Evolutionary conservation across 2,888 invertebrate species (phyloP), one percentile per base, ranked within the genome.

Genomic region (Hypsopygia costalis): DNA sequence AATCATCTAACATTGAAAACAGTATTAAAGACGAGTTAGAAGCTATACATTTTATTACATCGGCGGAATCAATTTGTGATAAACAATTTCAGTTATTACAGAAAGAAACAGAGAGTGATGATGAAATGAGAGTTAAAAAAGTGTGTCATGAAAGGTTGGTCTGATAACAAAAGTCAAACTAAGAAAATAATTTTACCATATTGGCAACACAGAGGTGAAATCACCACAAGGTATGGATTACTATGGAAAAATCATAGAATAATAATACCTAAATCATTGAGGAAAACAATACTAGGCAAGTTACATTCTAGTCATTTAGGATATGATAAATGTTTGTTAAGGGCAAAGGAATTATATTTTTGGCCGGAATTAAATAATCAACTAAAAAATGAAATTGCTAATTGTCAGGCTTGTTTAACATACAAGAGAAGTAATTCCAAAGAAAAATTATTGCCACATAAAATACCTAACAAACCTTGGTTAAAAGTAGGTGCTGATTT

Each of bases 271-370:
- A 44, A 41, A 33, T 29, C 27, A 9, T 32, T 50, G 36, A 41
- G 47, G 1, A 12, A 29, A 1, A 46, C 46, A 7, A 55, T 52
- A 47, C 34, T 55, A 25, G 33, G 41, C n/a, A 47, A 41, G 20
- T n/a, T n/a, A n/a, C n/a, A n/a, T n/a, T n/a, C n/a, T n/a, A 36
- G 45, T 16, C 54, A 54, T 34, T 12, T 41, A n/a, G 46, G 51
- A n/a, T 7, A 49, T 2, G 52, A 50, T 31, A 55, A 51, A 40
- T 47, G 46, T 12, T 44, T 44, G 22, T 29, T 50, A 11, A 39
- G 49, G n/a, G 47, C 51, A 1, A 12, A 46, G 5, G 52, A 51
- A 41, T 40, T 43, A 16, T 44, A 51, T 34, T 55, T 40, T 41
- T 53, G 52, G 52, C 52, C 55, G 1, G 41, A 12, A 2, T 4